A percentile compares a stretch with the other conserved stretches of the same genome.
Conservation (phyloP, 2,113 vertebrate species). For the Eulemur macaco region DNA sequence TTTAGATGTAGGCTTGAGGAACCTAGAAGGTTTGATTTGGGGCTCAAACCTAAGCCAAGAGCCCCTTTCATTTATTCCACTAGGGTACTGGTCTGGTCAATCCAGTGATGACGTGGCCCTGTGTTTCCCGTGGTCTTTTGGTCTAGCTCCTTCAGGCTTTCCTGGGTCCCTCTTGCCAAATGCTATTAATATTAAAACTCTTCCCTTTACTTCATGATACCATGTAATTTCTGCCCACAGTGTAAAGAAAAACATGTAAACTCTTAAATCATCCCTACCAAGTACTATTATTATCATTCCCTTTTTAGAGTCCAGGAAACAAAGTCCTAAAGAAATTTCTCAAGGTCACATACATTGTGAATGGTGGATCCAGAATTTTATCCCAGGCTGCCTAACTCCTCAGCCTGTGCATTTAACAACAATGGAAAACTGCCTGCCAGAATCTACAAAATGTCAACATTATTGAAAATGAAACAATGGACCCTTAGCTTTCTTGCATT, state of each 20-base stretch:
- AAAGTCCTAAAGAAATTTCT: neutral
- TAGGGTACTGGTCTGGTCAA: neutral
- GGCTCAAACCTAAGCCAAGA: neutral
- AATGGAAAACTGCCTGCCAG: neutral
- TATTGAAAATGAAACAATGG: neutral
- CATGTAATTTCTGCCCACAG: neutral
- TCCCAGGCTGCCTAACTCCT: neutral
- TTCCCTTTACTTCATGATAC: neutral
- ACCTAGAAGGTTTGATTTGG: neutral
- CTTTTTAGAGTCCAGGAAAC: neutral
- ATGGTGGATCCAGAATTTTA: neutral
- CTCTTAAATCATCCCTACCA: neutral
- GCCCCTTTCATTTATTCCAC: neutral
- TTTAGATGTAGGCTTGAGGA: neutral
- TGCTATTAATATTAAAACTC: slow-evolving; percentile 19
- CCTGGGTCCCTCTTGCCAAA: neutral
- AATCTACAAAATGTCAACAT: neutral
- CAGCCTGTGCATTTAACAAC: neutral
- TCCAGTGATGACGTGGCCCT: neutral
- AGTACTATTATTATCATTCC: neutral
- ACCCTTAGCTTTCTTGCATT: neutral
- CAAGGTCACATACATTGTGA: neutral
- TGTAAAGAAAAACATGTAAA: neutral
- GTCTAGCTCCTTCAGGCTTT: neutral
- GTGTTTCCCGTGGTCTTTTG: neutral